Base-by-base conservation (phyloP, 2,888 invertebrate genomes). In the Mesochorus sp. region DNA sequence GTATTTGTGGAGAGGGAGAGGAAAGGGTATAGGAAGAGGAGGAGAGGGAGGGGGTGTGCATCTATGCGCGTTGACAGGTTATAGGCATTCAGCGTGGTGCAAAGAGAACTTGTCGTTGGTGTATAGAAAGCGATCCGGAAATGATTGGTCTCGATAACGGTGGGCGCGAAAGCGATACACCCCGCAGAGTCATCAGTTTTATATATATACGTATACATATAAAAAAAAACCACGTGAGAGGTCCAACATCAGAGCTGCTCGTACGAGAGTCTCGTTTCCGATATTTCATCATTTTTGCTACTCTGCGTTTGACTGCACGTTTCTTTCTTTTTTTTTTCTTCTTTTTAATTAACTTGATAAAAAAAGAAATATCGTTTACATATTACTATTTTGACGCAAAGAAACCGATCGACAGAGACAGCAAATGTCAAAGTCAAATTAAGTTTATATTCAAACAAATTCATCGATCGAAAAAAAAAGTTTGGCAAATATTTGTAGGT, bases 81-180 rank as follows among this genome's bases (percentile, higher is more conserved):
- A n/a, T 31, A n/a, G 8, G 28, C 51, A 44, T 59, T 26, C 59
- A 59, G 4, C n/a, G 44, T 62, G 72, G 51, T 57, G 67, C 51
- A 37, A 47, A 51, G 70, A 21, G 70, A 71, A 61, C 72, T 67
- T 49, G 53, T 51, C 76, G 66, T 53, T 21, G 53, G 34, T 12
- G 14, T 64, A 64, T 66, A 67, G 71, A 76, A 76, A 76, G 72
- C 61, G 66, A 76, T 76, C 59, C 66, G 76, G 71, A 76, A 72
- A 39, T 61, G 76, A 76, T 76, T 76, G 71, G 76, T 72, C 51
- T 66, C 76, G 76, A 76, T 71, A 76, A 76, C 76, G 24, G 71
- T 51, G 66, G 51, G 64, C 10, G 64, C 51, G 17, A 14, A 39
- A 44, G 44, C 21, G 26, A 51, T 39, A 28, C 66, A 53, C 14